Conservation (phyloP, 1,140 invertebrate genomes). For the Rhagoletis zephyria region DNA sequence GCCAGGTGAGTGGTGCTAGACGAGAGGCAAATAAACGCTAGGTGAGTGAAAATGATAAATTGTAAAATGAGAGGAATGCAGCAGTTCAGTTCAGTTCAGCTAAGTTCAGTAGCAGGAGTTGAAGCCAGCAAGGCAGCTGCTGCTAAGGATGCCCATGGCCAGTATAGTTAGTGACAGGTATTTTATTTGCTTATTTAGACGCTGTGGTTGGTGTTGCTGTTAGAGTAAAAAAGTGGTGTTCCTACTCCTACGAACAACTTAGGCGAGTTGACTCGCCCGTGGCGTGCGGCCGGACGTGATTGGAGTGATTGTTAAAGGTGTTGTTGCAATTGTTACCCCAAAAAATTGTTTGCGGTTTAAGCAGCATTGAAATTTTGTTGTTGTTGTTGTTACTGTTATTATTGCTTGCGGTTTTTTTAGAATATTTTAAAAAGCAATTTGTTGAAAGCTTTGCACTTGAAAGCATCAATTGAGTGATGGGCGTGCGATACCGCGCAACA, state of each 20-base stretch:
- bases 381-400: background rate
- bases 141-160: background rate
- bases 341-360: background rate
- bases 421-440: constrained; percentile 47
- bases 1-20: constrained; percentile 73
- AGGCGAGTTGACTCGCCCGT: background rate
- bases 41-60: constrained; percentile 10
- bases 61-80: background rate
- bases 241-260: background rate
- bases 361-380: background rate
- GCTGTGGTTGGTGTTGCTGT: background rate
- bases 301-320: background rate
- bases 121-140: background rate
- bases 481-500: background rate
- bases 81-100: background rate
- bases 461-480: background rate
- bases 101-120: background rate
- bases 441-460: constrained; percentile 45
- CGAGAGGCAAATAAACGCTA: background rate
- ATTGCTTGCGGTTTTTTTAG: constrained; percentile 5
- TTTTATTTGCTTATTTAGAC: constrained; percentile 26
- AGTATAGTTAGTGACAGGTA: background rate
- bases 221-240: background rate
- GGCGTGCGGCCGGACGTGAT: background rate
- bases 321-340: background rate